These are phyloP conservation scores for Reticulitermes lucifugus DNA, from an alignment of 2,888 invertebrate genomes.

Conservation along the genomic window DNA sequence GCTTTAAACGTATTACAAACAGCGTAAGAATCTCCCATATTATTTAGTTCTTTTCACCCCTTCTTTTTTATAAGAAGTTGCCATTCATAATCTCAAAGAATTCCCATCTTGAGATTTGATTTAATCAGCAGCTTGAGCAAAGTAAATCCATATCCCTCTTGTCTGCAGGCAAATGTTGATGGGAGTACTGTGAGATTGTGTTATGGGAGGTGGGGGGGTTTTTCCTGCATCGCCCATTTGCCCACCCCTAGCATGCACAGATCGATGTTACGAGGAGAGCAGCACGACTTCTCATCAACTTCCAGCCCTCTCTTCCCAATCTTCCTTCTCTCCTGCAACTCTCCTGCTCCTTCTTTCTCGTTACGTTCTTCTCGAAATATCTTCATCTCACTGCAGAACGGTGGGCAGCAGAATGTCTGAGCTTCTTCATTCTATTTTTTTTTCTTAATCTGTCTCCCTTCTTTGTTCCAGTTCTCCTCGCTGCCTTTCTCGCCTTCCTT, in stretches of 20 bases:
- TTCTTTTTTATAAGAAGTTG: no score
- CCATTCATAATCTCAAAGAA: neutral
- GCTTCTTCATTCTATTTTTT: neutral
- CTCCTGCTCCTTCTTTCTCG: neutral
- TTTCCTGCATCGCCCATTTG: neutral
- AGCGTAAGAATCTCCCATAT: no score
- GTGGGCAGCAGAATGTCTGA: neutral
- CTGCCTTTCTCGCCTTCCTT: neutral
- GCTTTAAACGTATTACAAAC: no score
- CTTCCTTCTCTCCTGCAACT: neutral
- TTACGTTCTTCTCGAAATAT: neutral
- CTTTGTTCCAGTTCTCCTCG: neutral
- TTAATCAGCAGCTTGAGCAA: neutral
- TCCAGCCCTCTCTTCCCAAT: neutral
- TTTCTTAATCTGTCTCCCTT: neutral
- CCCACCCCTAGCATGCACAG: neutral
- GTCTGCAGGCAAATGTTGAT: conserved; percentile 4
- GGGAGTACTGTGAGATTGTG: conserved; percentile 4
- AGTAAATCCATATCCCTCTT: conserved; percentile 8
- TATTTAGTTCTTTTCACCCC: no score
- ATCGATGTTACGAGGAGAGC: conserved; percentile 3
- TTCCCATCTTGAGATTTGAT: neutral
- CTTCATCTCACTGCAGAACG: conserved; percentile 6
- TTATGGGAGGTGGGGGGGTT: neutral
- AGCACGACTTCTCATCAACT: conserved; percentile 12